Evolutionary conservation across 2,113 vertebrate genomes (phyloP).

Genomic region (Chloropsis hardwickii): DNA sequence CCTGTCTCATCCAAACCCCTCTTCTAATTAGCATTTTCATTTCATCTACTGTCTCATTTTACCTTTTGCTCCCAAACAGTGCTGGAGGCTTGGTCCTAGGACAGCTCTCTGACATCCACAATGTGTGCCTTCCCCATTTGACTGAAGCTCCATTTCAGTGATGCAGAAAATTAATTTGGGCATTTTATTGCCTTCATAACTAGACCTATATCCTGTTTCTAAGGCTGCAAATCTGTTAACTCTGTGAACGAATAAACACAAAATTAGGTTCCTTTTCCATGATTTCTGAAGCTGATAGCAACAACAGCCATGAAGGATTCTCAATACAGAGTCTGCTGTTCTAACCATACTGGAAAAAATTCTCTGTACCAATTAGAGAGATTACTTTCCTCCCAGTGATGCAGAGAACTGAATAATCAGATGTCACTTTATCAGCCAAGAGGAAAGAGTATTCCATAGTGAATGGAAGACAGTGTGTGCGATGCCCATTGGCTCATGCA

Average conservation of each 20-base stretch:
- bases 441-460: not conserved
- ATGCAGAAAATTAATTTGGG: constrained; percentile 62
- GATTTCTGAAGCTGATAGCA: not conserved
- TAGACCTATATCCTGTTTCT: not conserved
- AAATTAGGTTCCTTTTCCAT: not conserved
- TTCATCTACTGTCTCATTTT: not conserved
- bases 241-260: not conserved
- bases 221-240: not conserved
- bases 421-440: constrained; percentile 22
- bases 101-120: not conserved
- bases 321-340: not conserved
- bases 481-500: not conserved
- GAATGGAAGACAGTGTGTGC: not conserved
- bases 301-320: not conserved
- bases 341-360: not conserved
- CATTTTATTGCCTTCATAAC: constrained; percentile 4
- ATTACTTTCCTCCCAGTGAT: constrained; percentile 26
- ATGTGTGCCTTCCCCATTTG: not conserved
- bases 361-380: constrained; percentile 38
- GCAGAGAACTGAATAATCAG: constrained; percentile 14
- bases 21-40: not conserved
- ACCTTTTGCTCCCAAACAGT: constrained; percentile 15
- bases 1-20: not conserved
- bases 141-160: not conserved
- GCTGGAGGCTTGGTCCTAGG: not conserved